Percentiles rank a stretch among this genome's conserved stretches.
phyloP scores from a whole-genome alignment of 2,113 vertebrate genomes.

The Pseudorectes ferrugineus region DNA sequence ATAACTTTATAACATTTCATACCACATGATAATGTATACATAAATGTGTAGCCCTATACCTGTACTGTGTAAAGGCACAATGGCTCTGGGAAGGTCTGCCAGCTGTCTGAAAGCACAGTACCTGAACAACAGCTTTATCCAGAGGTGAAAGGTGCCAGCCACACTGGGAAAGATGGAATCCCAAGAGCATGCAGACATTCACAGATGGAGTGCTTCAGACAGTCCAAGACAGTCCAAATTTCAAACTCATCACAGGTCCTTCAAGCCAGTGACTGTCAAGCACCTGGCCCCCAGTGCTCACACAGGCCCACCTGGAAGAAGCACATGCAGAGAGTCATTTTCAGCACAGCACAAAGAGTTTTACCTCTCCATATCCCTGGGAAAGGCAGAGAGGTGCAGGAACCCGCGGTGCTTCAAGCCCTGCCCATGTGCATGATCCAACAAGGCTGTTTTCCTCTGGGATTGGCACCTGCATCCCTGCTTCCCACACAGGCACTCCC shows the following conservation, averaged over 20 bases:
- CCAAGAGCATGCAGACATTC: background rate
- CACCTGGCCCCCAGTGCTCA: background rate
- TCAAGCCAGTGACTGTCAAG: background rate
- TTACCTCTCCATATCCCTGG: background rate
- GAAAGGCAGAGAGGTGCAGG: background rate
- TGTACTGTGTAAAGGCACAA: background rate
- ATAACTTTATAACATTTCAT: background rate
- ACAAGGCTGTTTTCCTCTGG: background rate
- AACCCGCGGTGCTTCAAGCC: background rate
- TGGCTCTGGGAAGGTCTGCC: background rate
- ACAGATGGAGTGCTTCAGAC: background rate
- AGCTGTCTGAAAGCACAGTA: background rate
- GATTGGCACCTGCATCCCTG: background rate
- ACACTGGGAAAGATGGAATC: background rate
- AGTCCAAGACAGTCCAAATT: background rate
- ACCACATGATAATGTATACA: background rate
- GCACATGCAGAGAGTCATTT: background rate
- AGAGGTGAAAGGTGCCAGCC: background rate
- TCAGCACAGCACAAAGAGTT: background rate
- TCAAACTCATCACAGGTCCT: background rate
- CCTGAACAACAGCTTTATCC: background rate
- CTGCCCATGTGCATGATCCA: accelerated
- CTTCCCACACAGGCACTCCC: background rate
- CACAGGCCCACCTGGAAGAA: background rate
- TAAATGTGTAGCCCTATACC: background rate